A percentile compares a stretch with the other conserved stretches of the same genome.
Conservation (phyloP, 2,113 vertebrate species). For the Notothenia rossii region DNA sequence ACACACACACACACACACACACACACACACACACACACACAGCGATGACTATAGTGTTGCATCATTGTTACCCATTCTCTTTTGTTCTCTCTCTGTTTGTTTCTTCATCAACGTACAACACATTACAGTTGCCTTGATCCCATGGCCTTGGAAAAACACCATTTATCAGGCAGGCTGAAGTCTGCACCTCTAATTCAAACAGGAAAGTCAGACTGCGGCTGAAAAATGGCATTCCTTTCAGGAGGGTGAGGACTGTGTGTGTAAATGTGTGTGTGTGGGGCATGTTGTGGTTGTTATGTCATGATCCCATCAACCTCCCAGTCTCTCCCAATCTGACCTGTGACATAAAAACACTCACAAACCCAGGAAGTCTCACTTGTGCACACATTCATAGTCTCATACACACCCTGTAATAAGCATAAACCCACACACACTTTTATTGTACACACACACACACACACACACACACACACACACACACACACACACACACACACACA, state of each 20-base stretch:
- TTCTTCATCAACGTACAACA: slow-evolving; percentile 79
- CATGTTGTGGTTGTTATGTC: slow-evolving; percentile 63
- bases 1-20: background rate
- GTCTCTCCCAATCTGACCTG: slow-evolving; percentile 63
- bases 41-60: slow-evolving; percentile 7
- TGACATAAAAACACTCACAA: slow-evolving; percentile 55
- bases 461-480: background rate
- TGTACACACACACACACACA: background rate
- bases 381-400: background rate
- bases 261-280: slow-evolving; percentile 8
- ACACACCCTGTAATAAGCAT: background rate
- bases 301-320: slow-evolving; percentile 59
- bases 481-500: background rate
- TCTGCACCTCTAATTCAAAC: slow-evolving; percentile 80
- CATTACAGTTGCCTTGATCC: slow-evolving; percentile 77
- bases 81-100: slow-evolving; percentile 49
- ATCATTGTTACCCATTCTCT: background rate
- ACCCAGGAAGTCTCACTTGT: slow-evolving; percentile 39
- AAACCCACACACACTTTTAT: background rate
- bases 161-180: slow-evolving; percentile 76
- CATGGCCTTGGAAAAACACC: slow-evolving; percentile 73
- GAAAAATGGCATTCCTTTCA: slow-evolving; percentile 79
- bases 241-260: slow-evolving; percentile 15
- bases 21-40: slow-evolving; percentile 7
- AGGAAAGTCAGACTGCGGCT: slow-evolving; percentile 68